Conservation (phyloP, 2,797 vertebrate species). For the Danio aesculapii region DNA sequence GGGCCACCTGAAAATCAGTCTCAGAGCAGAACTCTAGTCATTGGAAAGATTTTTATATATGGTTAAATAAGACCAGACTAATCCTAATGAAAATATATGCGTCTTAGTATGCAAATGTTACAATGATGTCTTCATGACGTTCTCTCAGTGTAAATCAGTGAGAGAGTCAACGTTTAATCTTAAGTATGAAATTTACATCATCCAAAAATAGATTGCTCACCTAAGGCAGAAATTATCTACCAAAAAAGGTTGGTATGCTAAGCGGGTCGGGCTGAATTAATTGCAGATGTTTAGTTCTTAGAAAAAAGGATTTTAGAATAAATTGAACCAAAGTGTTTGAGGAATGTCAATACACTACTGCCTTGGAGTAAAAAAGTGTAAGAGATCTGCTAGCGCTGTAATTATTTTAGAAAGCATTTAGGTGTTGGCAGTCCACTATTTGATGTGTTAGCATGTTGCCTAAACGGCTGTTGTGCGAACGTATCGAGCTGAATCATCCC, state of each 20-base stretch:
- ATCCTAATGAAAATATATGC: background rate
- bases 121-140: background rate
- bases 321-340: background rate
- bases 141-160: background rate
- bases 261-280: background rate
- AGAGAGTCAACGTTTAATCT: constrained; percentile 1
- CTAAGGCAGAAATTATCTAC: background rate
- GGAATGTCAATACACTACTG: background rate
- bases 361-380: background rate
- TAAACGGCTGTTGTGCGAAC: background rate
- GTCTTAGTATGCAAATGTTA: background rate
- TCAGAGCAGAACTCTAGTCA: background rate
- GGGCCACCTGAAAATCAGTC: background rate
- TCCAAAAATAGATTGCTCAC: background rate
- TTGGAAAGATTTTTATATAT: constrained; percentile 3
- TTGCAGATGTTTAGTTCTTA: background rate
- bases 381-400: background rate
- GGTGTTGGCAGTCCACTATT: constrained; percentile 23
- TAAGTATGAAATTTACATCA: background rate
- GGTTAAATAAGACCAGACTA: background rate
- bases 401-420: constrained; percentile 29
- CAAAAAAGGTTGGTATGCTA: background rate
- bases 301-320: background rate
- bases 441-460: background rate
- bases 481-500: background rate